Evolutionary conservation across 2,113 vertebrate species (phyloP), one percentile per base, ranked within the genome.

Genomic region (Onychostruthus taczanowskii): DNA sequence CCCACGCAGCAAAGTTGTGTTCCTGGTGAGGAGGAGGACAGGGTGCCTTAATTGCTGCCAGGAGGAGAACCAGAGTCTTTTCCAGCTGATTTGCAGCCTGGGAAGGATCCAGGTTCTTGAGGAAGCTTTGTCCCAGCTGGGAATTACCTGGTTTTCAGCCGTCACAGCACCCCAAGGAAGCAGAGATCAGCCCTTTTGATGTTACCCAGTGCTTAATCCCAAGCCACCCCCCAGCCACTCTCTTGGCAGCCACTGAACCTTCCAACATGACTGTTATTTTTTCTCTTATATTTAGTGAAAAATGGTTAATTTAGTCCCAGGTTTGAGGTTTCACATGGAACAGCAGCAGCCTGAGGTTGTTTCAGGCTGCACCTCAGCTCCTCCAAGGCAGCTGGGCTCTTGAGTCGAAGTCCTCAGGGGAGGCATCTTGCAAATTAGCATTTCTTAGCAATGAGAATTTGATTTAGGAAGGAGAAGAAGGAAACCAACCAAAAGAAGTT

Each of bases 361-460:
- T 90, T 68, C 22, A 50, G 85, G 90, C 3, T 0, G 33, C 52
- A 59, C 74, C 74, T 93, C 1, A 0, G 35, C 17, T 63, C 78
- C 47, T 81, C 49, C 0, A 4, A 92, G 37, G 67, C 91, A 88
- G 70, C 90, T 90, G 88, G 63, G 88, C 75, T 94, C 72, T 85
- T 46, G 58, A 76, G 80, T 31, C 1, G 0, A 67, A 68, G 7
- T 66, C 43, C 78, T 78, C 52, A 0, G 1, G 52, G 37, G 75
- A 86, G 12, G 23, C 46, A 67, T 93, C 83, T 53, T 77, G 72
- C 55, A 55, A 66, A 95, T 74, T 49, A 92, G 47, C 79, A 90
- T 81, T 90, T 90, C 88, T 90, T 92, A 84, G 88, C 16, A 16
- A 81, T 90, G 90, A 92, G 90, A 87, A 63, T 39, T 83, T 74